Evolutionary conservation across 1,140 invertebrate species (phyloP), one percentile per base, ranked within the genome.

Genomic region (Amphibalanus amphitrite): DNA sequence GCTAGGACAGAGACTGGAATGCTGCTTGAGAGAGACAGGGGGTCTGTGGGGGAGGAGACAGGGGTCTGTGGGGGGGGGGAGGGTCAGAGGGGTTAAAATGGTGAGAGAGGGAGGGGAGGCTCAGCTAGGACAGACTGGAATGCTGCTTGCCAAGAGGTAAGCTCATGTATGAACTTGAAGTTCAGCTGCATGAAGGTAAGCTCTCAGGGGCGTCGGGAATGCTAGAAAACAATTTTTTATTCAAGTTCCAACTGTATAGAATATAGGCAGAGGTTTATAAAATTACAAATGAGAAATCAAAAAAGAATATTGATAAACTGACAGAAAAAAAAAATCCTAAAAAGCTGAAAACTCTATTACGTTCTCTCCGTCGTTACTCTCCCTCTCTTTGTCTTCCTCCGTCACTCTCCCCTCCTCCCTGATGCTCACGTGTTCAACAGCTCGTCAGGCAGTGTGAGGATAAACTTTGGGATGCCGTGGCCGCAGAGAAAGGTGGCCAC

Each of bases 401-500:
- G n/a, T n/a, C n/a, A n/a, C n/a, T n/a, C n/a, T n/a, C n/a, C n/a
- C n/a, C n/a, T n/a, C n/a, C 33, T 15, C 4, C 33, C 15, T 38
- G 15, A 38, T 70, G 83, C 85, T 81, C 76, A 86, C 85, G 88
- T 86, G 77, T 85, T 86, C 67, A 93, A 80, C 74, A 94, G 86
- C 77, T 89, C 87, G 75, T 89, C 85, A 10, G 92, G 91, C 72
- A 95, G 82, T 76, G 89, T 85, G 72, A 93, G 84, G 76, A 96
- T 93, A 78, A 92, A 87, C 76, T 88, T 87, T 25, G 93, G 93
- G 75, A 95, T 91, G 74, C 85, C 82, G 71, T 83, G 85, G 68
- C 91, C 92, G 77, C 90, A 91, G 72, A 95, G 82, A 82, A 95
- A 95, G 79, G 88, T 86, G 70, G 87, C 88, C 68, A 94, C 81